These are phyloP conservation scores for Allobates femoralis DNA, from an alignment of 2,797 vertebrate genomes.

Conservation along the genomic window DNA sequence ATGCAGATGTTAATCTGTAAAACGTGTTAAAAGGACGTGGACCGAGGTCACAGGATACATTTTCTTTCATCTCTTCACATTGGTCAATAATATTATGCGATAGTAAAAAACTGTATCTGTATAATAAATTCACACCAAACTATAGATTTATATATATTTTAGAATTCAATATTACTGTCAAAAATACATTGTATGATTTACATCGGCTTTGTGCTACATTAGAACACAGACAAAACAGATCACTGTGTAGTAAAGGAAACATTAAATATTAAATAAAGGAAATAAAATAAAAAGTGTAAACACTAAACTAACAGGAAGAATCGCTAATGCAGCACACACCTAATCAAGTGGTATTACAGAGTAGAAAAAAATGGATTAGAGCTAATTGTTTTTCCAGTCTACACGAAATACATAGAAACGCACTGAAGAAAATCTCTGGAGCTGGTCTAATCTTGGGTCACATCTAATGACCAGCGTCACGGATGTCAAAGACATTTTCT, in stretches of 20 bases:
- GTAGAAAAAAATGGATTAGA: conserved; percentile 84
- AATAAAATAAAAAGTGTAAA: conserved; percentile 95
- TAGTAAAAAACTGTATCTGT: not conserved
- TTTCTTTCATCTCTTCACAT: not conserved
- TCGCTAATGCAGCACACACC: conserved; percentile 98
- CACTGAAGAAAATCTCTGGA: conserved; percentile 79
- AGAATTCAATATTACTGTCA: conserved; percentile 97
- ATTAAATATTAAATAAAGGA: conserved; percentile 99
- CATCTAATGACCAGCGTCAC: conserved; percentile 66
- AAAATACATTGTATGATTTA: conserved; percentile 99
- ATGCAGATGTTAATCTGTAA: too few relatives aligned
- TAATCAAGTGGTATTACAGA: conserved; percentile 97
- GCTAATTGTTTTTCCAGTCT: conserved; percentile 91
- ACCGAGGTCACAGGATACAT: not conserved
- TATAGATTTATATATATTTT: conserved; percentile 94
- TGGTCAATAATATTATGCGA: not conserved
- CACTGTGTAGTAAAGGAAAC: conserved; percentile 97
- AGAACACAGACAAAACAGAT: conserved; percentile 89
- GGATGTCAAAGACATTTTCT: conserved; percentile 56
- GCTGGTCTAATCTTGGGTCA: conserved; percentile 81
- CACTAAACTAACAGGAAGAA: conserved; percentile 90
- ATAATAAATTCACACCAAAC: conserved; percentile 73
- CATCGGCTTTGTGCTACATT: conserved; percentile 96
- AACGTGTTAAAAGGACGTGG: not conserved
- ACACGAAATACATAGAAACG: conserved; percentile 89